phyloP scores from a whole-genome alignment of 1,140 invertebrate species.

The Paramacrobiotus metropolitanus region DNA sequence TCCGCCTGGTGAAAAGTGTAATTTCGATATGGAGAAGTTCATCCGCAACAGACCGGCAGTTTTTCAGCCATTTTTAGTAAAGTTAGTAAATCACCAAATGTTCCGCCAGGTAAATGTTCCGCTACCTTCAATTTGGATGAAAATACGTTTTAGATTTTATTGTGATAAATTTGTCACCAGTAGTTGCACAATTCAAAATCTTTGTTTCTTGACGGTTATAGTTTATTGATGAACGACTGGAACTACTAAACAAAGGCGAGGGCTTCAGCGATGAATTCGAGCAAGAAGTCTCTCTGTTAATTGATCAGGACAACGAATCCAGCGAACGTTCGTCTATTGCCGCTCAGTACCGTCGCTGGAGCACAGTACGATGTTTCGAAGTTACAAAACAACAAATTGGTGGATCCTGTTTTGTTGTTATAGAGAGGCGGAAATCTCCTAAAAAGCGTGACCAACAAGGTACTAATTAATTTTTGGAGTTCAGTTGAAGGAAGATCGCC shows the following conservation, averaged over 20 bases:
- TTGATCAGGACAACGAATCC: conserved; percentile 42
- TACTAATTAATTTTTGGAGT: conserved; percentile 17
- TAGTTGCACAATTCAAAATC: too few relatives aligned
- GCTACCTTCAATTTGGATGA: conserved; percentile 6
- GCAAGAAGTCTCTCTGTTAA: conserved; percentile 57
- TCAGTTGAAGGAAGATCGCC: background rate
- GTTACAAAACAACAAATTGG: background rate
- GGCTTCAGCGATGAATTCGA: conserved; percentile 87
- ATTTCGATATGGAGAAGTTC: conserved; percentile 81
- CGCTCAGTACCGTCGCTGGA: background rate
- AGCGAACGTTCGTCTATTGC: conserved; percentile 1
- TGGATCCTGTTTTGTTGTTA: conserved; percentile 4
- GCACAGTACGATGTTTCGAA: background rate
- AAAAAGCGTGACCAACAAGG: conserved; percentile 47
- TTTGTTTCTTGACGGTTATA: conserved; percentile 21
- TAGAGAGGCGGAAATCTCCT: conserved; percentile 40
- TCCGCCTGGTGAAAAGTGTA: conserved; percentile 50
- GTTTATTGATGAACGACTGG: conserved; percentile 76
- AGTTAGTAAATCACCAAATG: conserved; percentile 76
- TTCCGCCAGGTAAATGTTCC: conserved; percentile 50
- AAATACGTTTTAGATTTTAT: background rate
- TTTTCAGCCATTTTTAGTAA: conserved; percentile 61
- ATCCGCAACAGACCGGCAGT: conserved; percentile 45
- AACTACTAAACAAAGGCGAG: conserved; percentile 58
- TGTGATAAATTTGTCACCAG: too few relatives aligned